A percentile compares a stretch with the other conserved stretches of the same genome.
Conservation (phyloP, 30 jellyfish, hydroid and myxozoan species). For the Sanderia malayensis region DNA sequence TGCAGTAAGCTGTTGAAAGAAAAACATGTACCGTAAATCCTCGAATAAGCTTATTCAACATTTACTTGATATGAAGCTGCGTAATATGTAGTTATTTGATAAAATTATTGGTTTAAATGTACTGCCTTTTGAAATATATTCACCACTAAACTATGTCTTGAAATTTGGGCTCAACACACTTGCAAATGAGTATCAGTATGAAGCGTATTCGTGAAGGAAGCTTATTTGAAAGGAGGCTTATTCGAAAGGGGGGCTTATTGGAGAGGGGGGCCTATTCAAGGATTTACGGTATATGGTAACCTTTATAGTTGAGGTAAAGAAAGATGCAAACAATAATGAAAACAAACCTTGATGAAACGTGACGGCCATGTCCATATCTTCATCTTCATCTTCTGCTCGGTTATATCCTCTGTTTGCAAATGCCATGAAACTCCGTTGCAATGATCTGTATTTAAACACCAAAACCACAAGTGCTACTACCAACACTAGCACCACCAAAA, state of each 20-base stretch:
- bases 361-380: slow-evolving; percentile 88
- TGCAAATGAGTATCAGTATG: neutral
- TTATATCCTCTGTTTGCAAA: slow-evolving; percentile 89
- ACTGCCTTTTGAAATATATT: no score
- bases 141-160: no score
- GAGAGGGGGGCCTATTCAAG: neutral
- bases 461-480: slow-evolving; percentile 70
- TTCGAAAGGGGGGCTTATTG: neutral
- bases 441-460: slow-evolving; percentile 69
- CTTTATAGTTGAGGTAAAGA: no score
- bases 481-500: slow-evolving; percentile 76
- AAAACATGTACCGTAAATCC: no score
- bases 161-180: neutral
- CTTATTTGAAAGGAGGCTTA: neutral
- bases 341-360: slow-evolving; percentile 81
- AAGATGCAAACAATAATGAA: neutral
- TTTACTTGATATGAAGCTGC: no score
- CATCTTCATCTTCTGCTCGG: slow-evolving; percentile 81
- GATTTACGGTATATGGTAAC: no score
- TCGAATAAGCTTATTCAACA: no score
- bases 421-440: slow-evolving; percentile 96
- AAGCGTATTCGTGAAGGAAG: neutral
- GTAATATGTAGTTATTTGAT: no score
- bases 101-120: no score
- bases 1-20: no score